Conservation (phyloP, 2,888 invertebrate species). For the Trypoxylon attenuatum region DNA sequence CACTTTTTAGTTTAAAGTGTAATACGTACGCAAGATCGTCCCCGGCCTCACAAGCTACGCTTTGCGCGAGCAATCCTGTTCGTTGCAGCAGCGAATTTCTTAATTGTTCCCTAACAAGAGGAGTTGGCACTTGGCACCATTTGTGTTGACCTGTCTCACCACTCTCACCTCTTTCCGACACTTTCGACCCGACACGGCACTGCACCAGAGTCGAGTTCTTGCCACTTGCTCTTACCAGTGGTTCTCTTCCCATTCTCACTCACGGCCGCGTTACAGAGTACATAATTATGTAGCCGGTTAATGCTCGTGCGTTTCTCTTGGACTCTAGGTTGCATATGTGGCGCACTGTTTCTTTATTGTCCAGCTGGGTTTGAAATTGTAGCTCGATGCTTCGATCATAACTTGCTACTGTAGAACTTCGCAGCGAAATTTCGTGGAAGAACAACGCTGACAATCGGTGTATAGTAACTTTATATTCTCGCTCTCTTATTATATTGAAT, state of each 20-base stretch:
- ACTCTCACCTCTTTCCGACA: conserved; percentile 47
- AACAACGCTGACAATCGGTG: no score
- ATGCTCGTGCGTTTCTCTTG: no score
- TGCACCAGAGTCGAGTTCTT: conserved; percentile 26
- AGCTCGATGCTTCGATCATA: neutral
- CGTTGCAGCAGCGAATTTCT: conserved; percentile 67
- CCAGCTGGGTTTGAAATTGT: conserved; percentile 27
- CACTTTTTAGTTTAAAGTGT: no score
- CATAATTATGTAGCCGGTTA: conserved; percentile 64
- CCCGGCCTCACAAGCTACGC: no score
- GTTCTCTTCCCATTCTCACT: conserved; percentile 13
- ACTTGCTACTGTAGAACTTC: neutral
- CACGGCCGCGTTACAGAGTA: conserved; percentile 64
- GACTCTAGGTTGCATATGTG: no score
- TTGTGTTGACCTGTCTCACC: conserved; percentile 60
- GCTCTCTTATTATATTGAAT: no score
- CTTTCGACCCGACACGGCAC: conserved; percentile 52
- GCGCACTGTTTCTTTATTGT: conserved; percentile 54
- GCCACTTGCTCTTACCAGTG: neutral
- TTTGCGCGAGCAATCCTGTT: conserved; percentile 24
- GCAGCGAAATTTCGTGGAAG: no score
- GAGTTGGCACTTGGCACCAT: conserved; percentile 67
- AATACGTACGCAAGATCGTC: no score
- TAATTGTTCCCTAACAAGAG: conserved; percentile 71
- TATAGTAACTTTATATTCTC: no score